phyloP scores from a whole-genome alignment of 2,888 invertebrate species.

The Melanostoma scalare region DNA sequence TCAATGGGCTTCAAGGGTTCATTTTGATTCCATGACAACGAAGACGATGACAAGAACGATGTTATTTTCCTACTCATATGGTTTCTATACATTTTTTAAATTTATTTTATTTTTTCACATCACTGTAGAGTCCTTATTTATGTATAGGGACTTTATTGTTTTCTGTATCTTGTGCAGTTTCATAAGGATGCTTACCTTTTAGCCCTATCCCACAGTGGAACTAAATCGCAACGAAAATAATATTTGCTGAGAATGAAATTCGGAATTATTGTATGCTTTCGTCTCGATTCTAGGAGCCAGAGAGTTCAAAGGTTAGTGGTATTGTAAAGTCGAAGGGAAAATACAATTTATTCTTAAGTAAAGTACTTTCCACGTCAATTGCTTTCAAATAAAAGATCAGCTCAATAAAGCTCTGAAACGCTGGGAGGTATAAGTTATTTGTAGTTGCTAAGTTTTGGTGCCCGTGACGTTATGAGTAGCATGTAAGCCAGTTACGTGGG shows the following conservation, averaged over 20 bases:
- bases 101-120: background rate
- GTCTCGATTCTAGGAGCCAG: no score
- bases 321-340: no score
- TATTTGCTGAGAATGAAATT: conserved; percentile 56
- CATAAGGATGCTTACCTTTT: conserved; percentile 54
- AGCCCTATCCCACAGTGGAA: conserved; percentile 38
- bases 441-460: no score
- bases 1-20: conserved; percentile 64
- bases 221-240: conserved; percentile 6
- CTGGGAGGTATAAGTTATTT: no score
- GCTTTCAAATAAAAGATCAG: no score
- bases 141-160: no score
- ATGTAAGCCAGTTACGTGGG: no score
- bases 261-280: background rate
- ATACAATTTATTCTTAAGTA: no score
- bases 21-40: conserved; percentile 62
- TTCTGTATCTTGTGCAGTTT: background rate
- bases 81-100: conserved; percentile 33
- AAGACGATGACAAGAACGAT: conserved; percentile 38
- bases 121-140: background rate
- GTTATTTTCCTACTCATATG: conserved; percentile 16
- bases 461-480: no score
- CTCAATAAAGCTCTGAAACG: no score
- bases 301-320: no score
- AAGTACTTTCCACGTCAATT: no score